These are phyloP conservation scores for Aplodontia rufa DNA, from an alignment of 2,113 vertebrate genomes.

Conservation along the genomic window DNA sequence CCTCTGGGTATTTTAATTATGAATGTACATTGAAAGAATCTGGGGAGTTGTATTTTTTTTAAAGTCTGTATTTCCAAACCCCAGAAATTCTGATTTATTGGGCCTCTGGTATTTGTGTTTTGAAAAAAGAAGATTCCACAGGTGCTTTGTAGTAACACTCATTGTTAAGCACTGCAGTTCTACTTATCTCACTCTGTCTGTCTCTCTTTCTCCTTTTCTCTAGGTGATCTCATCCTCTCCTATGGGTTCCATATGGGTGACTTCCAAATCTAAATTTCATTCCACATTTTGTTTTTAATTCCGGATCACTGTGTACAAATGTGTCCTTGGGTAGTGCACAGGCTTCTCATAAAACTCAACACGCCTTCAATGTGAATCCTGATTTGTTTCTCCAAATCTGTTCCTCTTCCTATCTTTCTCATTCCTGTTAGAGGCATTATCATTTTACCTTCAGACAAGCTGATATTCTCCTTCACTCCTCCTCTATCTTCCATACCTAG, in stretches of 20 bases:
- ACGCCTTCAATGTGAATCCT: background rate
- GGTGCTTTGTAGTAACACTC: background rate
- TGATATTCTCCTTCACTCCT: background rate
- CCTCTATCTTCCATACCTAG: background rate
- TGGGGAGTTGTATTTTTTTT: background rate
- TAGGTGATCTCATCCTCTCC: background rate
- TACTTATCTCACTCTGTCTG: background rate
- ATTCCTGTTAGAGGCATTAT: background rate
- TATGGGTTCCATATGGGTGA: background rate
- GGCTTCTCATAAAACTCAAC: background rate
- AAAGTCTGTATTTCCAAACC: background rate
- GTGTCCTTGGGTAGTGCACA: background rate
- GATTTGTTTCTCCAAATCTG: background rate
- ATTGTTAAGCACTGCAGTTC: background rate
- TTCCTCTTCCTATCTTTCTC: background rate
- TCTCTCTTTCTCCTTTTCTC: background rate
- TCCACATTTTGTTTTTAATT: background rate
- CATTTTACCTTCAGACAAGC: background rate
- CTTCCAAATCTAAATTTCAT: background rate
- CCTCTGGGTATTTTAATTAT: background rate
- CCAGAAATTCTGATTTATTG: slow-evolving; percentile 4
- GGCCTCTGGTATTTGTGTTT: slow-evolving; percentile 19
- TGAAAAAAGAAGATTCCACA: background rate
- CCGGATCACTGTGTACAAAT: background rate
- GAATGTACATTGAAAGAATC: background rate